phyloP scores from a whole-genome alignment of 64 coral and sea anemone genomes.

The Platygyra sinensis region DNA sequence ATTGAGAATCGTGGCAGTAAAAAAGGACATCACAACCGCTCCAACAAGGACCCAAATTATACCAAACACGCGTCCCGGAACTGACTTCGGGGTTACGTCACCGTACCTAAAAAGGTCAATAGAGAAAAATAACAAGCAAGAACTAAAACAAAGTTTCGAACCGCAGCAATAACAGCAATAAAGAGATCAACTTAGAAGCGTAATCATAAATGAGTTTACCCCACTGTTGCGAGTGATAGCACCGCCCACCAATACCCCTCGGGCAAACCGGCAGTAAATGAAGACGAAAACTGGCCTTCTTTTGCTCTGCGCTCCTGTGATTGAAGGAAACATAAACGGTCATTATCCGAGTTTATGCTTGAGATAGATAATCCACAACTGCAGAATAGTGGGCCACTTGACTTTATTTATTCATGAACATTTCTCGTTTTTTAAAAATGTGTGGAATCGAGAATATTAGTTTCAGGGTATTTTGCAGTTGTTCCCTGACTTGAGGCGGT shows the following conservation, averaged over 20 bases:
- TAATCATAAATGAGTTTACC: not conserved
- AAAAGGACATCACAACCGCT: constrained; percentile 71
- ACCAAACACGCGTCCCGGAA: constrained; percentile 74
- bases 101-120: constrained; percentile 65
- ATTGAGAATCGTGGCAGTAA: constrained; percentile 80
- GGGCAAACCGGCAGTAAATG: constrained; percentile 9
- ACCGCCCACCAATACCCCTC: constrained; percentile 42
- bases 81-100: constrained; percentile 77
- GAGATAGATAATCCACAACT: no score
- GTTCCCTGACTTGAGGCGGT: no score
- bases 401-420: no score
- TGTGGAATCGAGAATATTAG: no score
- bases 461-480: no score
- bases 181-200: no score
- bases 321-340: not conserved
- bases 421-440: no score
- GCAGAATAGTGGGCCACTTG: no score
- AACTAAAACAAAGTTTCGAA: no score
- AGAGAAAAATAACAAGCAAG: no score
- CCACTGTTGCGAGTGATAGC: constrained; percentile 37
- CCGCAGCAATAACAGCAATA: no score
- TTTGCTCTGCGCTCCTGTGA: constrained; percentile 14
- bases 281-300: not conserved
- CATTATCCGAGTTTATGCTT: no score
- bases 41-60: constrained; percentile 84